Evolutionary conservation across 2,888 invertebrate species (phyloP), one percentile per base, ranked within the genome.

Genomic region (Thysanoteuthis rhombus): DNA sequence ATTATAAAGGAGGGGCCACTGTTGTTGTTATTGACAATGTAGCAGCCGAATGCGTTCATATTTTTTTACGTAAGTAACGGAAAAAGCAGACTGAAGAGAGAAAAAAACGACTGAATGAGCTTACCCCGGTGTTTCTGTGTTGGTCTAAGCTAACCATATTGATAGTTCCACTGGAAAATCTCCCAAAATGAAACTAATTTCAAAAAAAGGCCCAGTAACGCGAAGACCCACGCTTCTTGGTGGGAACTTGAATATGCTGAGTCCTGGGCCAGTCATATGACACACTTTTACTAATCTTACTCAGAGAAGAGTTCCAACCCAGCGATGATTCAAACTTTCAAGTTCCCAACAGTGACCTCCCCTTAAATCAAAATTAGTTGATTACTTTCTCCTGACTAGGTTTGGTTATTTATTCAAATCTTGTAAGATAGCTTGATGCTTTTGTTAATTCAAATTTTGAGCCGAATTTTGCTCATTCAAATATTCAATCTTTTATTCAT

Each of bases 11-110:
- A 36, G 0, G n/a, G n/a, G 16, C 75, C 19, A 75, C 75, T n/a
- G 75, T 75, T 75, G 75, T 75, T 75, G 75, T 75, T 75, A 75
- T 75, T 75, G 75, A 75, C 75, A 75, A 75, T 75, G 75, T 75
- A 75, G 75, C 75, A 75, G 75, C 75, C 75, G 75, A 75, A 75
- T 19, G 25, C 36, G 75, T 75, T 75, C 16, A n/a, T 22, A 52
- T 52, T 52, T 52, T 52, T 75, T 75, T 75, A 36, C 16, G 12
- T 75, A n/a, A n/a, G 1, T 75, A 75, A 58, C 58, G 10, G 5
- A 32, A n/a, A 16, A 36, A 36, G 19, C 16, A 2, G n/a, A n/a
- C 3, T 36, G n/a, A 75, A 75, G 36, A 75, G n/a, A 58, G 58
- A 58, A 58, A 32, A 58, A 25, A 75, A 75, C 4, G n/a, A 1